Percentiles rank a stretch among this genome's conserved stretches.
These are phyloP conservation scores for Campopleginae sp. DNA, from an alignment of 2,888 invertebrate genomes.

Conservation along the genomic window DNA sequence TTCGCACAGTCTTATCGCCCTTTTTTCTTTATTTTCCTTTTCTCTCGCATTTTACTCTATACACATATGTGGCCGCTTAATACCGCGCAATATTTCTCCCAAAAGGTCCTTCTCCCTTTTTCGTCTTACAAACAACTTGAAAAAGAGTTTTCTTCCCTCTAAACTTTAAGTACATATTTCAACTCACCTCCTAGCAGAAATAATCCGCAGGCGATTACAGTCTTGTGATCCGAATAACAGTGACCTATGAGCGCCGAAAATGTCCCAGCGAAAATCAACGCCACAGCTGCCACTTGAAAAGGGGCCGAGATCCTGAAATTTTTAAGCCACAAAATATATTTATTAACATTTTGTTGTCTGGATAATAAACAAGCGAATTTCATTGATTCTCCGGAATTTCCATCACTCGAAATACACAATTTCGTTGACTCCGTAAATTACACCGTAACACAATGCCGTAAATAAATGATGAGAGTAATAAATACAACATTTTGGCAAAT, in stretches of 20 bases:
- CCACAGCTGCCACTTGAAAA: slow-evolving; percentile 86
- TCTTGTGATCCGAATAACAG: slow-evolving; percentile 87
- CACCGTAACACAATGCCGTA: too few species aligned
- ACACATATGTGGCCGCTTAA: slow-evolving; percentile 1
- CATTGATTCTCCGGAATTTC: background rate
- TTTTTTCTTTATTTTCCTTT: slow-evolving; percentile 14
- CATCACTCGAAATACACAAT: too few species aligned
- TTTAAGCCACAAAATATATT: slow-evolving; percentile 64
- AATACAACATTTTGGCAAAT: too few species aligned
- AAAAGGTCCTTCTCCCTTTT: slow-evolving; percentile 24
- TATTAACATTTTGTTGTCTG: slow-evolving; percentile 11
- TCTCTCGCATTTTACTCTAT: slow-evolving; percentile 27
- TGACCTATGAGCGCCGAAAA: slow-evolving; percentile 87
- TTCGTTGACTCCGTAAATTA: too few species aligned
- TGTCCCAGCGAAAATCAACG: slow-evolving; percentile 85
- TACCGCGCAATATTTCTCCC: background rate
- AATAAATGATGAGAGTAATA: too few species aligned
- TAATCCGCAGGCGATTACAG: slow-evolving; percentile 87
- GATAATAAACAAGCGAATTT: background rate
- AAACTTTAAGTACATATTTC: background rate
- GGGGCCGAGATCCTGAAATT: slow-evolving; percentile 87
- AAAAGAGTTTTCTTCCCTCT: background rate
- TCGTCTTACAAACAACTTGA: background rate
- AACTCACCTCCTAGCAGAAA: slow-evolving; percentile 87
- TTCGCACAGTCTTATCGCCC: background rate